A percentile compares a stretch with the other conserved stretches of the same genome.
These are phyloP conservation scores for Melanotaenia trifasciata DNA, from an alignment of 2,797 vertebrate species.

Conservation along the genomic window DNA sequence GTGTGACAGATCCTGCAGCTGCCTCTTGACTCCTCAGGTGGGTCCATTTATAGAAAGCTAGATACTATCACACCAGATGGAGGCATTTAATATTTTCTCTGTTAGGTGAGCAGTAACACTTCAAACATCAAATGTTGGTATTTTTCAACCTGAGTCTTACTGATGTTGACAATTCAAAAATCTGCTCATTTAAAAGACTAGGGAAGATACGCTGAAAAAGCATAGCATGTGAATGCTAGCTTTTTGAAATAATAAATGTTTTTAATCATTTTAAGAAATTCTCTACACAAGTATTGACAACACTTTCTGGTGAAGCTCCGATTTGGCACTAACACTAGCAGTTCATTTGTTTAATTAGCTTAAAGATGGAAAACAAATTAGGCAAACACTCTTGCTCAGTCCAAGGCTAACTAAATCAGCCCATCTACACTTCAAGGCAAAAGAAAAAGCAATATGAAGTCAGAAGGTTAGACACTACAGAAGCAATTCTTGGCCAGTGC, in stretches of 20 bases:
- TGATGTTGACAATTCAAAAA: neutral
- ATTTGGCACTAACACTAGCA: neutral
- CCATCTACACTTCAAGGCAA: neutral
- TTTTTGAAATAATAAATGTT: neutral
- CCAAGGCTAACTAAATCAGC: slow-evolving; percentile 14
- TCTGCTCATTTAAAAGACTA: neutral
- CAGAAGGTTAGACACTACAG: neutral
- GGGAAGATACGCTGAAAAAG: slow-evolving; percentile 1
- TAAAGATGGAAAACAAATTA: neutral
- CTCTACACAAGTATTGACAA: neutral
- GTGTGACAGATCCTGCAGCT: slow-evolving; percentile 50
- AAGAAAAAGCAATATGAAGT: neutral
- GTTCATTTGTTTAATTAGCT: neutral
- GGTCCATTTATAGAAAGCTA: slow-evolving; percentile 54
- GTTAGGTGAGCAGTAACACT: slow-evolving; percentile 18
- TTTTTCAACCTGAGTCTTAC: neutral
- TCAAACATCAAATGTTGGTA: slow-evolving; percentile 1
- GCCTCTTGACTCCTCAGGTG: slow-evolving; percentile 65
- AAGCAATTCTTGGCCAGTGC: neutral
- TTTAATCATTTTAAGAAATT: neutral
- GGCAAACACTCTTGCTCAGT: neutral
- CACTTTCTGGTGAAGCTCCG: neutral
- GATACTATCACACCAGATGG: slow-evolving; percentile 49
- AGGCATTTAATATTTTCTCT: slow-evolving; percentile 44
- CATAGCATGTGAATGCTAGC: neutral